phyloP scores from a whole-genome alignment of 1,140 invertebrate genomes.

The Drosophila orosa region DNA sequence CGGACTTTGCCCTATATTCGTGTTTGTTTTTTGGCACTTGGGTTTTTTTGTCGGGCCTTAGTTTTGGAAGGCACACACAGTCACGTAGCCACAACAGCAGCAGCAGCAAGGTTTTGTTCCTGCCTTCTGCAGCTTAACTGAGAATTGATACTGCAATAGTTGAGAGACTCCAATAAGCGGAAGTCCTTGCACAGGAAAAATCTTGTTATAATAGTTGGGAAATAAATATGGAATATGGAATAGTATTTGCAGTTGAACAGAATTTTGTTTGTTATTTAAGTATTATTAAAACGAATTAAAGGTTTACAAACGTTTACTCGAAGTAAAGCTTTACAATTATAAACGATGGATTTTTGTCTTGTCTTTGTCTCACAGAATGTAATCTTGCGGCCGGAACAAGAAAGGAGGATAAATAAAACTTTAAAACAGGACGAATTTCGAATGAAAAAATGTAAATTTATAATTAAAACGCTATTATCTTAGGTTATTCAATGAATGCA shows the following conservation, averaged over 20 bases:
- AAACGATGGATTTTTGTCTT: neutral
- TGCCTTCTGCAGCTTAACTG: slow-evolving; percentile 13
- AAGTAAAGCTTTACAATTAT: neutral
- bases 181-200: neutral
- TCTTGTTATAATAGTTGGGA: neutral
- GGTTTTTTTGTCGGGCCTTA: slow-evolving; percentile 1
- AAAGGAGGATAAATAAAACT: no score
- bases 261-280: no score
- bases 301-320: neutral
- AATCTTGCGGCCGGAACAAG: no score
- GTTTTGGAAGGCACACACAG: slow-evolving; percentile 6
- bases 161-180: slow-evolving; percentile 2
- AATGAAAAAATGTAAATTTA: no score
- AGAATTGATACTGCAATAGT: slow-evolving; percentile 38
- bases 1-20: slow-evolving; percentile 41
- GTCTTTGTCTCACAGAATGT: no score
- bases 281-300: neutral
- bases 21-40: slow-evolving; percentile 28
- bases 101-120: slow-evolving; percentile 19
- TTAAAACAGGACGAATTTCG: no score
- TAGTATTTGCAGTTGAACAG: neutral
- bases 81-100: slow-evolving; percentile 35
- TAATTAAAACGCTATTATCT: no score
- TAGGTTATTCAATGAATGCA: no score
- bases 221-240: neutral